phyloP scores from a whole-genome alignment of 1,140 invertebrate genomes.

The Drosophila leontia region DNA sequence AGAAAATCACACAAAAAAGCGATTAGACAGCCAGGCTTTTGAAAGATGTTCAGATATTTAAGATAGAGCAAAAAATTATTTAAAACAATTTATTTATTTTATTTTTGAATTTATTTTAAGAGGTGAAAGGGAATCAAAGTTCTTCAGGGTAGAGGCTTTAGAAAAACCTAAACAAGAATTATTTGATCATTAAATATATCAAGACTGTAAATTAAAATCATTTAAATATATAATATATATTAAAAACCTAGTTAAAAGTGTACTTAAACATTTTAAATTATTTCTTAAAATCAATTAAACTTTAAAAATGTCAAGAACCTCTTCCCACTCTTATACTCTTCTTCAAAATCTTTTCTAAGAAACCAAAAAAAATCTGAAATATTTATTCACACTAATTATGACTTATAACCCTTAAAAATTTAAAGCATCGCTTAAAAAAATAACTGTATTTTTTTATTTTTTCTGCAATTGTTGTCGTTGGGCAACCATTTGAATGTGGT shows the following conservation, averaged over 20 bases:
- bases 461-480: conserved; percentile 29
- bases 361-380: neutral
- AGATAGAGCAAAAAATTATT: neutral
- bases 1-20: conserved; percentile 72
- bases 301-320: too few species aligned
- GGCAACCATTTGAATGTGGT: conserved; percentile 60
- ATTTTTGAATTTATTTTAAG: conserved; percentile 4
- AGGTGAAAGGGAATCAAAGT: too few species aligned
- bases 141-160: too few species aligned
- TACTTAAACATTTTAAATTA: too few species aligned
- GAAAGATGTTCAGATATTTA: conserved; percentile 11
- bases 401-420: neutral
- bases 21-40: conserved; percentile 63
- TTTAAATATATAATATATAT: too few species aligned
- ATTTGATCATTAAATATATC: too few species aligned
- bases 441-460: conserved; percentile 14
- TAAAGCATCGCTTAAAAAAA: neutral
- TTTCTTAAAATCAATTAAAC: too few species aligned
- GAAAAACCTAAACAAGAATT: too few species aligned
- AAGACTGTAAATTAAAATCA: too few species aligned
- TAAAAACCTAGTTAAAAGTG: too few species aligned
- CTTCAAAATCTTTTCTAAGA: neutral
- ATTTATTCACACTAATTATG: neutral
- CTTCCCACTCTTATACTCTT: neutral
- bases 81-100: conserved; percentile 1